Base-by-base conservation (phyloP, 2,113 vertebrate species). In the Camelus bactrianus region DNA sequence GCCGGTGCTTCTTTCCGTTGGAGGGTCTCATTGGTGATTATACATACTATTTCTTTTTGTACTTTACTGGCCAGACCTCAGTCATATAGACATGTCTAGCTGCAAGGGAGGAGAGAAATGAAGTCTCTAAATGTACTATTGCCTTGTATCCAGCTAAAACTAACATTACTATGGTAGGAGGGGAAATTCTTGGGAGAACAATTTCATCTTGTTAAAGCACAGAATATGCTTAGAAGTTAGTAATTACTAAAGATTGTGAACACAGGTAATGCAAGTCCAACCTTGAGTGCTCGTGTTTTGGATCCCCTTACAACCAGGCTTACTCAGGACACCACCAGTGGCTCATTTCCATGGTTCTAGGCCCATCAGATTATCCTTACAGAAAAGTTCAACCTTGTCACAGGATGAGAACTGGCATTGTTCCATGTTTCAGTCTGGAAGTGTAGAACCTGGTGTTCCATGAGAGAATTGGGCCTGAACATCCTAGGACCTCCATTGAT, bases 311-410 rank as follows among this genome's bases (percentile, higher is more conserved):
- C 48, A 69, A 48, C 30, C 19, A 12, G 1, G 35, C 38, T 35
- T 11, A 4, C 72, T 83, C 6, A 24, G 24, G 60, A 14, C 10
- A 4, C 1, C 8, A n/a, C 11, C 6, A 13, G n/a, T 0, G 8
- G 32, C 87, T 58, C 7, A 11, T 22, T 5, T 30, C 11, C 24
- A 13, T 15, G n/a, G 3, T 8, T 30, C 75, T 8, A 2, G 26
- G 35, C 9, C n/a, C 26, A 75, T 52, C 13, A 35, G 15, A 65
- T 13, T 52, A 17, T 10, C 12, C 16, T 42, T 12, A 3, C 17
- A 58, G 22, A 62, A 6, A 8, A 8, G 0, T 30, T 46, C 35
- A 60, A 9, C 30, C 7, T 32, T 16, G 8, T 50, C 69, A 9
- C 2, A 26, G 38, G 35, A 56, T 12, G 35, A 56, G 28, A 22